Conservation (phyloP, 2,888 invertebrate species). For the Stenodema calcarata region DNA sequence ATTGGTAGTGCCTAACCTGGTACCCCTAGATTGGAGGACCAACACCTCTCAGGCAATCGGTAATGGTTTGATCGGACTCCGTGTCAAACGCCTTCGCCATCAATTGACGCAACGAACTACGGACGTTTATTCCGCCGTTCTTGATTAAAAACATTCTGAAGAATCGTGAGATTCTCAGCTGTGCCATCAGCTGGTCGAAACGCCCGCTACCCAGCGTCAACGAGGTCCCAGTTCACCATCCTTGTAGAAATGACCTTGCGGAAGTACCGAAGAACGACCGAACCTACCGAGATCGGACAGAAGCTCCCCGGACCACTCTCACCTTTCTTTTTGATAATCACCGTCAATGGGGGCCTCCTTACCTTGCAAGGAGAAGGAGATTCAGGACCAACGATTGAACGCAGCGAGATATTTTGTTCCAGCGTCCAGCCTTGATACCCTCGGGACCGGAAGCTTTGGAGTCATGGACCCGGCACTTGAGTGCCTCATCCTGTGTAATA, state of each 20-base stretch:
- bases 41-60: neutral
- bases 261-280: neutral
- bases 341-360: too few species aligned
- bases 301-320: neutral
- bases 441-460: too few species aligned
- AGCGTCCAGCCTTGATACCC: too few species aligned
- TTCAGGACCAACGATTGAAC: too few species aligned
- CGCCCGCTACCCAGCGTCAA: neutral
- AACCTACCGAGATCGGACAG: neutral
- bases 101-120: neutral
- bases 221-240: too few species aligned
- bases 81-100: conserved; percentile 4
- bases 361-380: too few species aligned
- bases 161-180: neutral
- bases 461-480: too few species aligned
- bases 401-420: too few species aligned
- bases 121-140: neutral
- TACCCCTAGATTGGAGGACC: too few species aligned
- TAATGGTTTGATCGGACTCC: neutral
- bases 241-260: neutral
- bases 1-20: too few species aligned
- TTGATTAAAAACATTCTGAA: neutral
- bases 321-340: neutral
- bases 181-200: neutral
- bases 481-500: too few species aligned